Evolutionary conservation across 2,797 vertebrate species (phyloP), one percentile per base, ranked within the genome.

Genomic region (Antrozous pallidus): DNA sequence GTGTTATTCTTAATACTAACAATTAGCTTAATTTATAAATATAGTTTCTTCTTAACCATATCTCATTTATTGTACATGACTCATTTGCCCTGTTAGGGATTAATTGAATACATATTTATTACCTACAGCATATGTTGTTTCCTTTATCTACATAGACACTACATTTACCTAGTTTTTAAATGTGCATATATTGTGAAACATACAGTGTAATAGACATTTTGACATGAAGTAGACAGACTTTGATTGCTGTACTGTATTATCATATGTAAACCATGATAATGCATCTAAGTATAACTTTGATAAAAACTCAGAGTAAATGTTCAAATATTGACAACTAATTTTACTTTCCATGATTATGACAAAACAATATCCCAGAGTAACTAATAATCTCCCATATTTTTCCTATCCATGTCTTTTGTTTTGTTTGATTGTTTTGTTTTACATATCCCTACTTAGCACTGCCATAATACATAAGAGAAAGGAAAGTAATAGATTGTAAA

Each of bases 41-140:
- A 69, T 7, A 67, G 36, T 87, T 96, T 92, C 0, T 26, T 92
- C 63, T 69, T 63, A 92, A 88, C 80, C 91, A 94, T 78, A 71
- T 85, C 87, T 86, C 14, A 84, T 91, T 88, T 74, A 40, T 81
- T 91, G 89, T 82, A 12, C 4, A 36, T 92, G 51, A 94, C 42
- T 94, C 45, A 90, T 84, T 84, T 91, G 1, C 11, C n/a, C 6
- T 93, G 22, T 51, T 79, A 85, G 9, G 13, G 17, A 75, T 90
- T 94, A 54, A 74, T 36, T 91, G 71, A 77, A 95, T 84, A 31
- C 13, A 91, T 75, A 90, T 91, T 88, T 93, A 69, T 88, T 91
- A 95, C 4, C n/a, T 85, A n/a, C 2, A 95, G 12, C 13, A 47
- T 45, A 61, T 31, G 0, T 63, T 78, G 10, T 85, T 90, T 93